These are phyloP conservation scores for Bujurquina vittata DNA, from an alignment of 2,113 vertebrate genomes.

Conservation along the genomic window DNA sequence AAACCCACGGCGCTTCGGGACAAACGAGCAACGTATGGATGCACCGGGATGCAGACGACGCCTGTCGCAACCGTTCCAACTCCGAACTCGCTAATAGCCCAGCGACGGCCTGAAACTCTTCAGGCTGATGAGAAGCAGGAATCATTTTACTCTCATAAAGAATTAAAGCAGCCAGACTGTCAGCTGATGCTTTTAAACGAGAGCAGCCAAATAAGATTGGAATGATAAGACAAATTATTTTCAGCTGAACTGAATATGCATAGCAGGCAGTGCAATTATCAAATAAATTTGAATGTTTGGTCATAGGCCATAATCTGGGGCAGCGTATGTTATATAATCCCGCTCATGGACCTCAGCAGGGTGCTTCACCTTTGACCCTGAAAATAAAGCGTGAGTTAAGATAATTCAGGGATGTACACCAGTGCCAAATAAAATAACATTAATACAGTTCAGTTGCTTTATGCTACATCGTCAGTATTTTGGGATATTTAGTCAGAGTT, in stretches of 20 bases:
- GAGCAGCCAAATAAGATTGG: background rate
- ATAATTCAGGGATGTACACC: fast-evolving
- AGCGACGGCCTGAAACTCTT: background rate
- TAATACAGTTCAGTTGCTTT: background rate
- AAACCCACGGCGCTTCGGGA: slow-evolving; percentile 3
- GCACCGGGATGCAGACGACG: background rate
- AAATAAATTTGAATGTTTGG: background rate
- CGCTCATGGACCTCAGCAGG: background rate
- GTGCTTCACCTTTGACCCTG: background rate
- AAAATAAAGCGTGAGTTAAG: background rate
- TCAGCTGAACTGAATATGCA: background rate
- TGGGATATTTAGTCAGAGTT: background rate
- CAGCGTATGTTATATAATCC: background rate
- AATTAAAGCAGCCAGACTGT: background rate
- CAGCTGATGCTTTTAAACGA: background rate
- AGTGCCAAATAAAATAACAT: background rate
- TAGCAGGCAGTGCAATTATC: background rate
- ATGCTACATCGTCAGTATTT: background rate
- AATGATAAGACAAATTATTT: slow-evolving; percentile 4
- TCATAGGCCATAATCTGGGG: background rate
- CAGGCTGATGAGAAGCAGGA: background rate
- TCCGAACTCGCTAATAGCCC: background rate
- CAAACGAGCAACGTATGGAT: slow-evolving; percentile 20
- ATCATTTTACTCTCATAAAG: background rate
- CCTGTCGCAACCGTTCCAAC: background rate